Evolutionary conservation across 2,888 invertebrate genomes (phyloP), one percentile per base, ranked within the genome.

Genomic region (Myathropa florea): DNA sequence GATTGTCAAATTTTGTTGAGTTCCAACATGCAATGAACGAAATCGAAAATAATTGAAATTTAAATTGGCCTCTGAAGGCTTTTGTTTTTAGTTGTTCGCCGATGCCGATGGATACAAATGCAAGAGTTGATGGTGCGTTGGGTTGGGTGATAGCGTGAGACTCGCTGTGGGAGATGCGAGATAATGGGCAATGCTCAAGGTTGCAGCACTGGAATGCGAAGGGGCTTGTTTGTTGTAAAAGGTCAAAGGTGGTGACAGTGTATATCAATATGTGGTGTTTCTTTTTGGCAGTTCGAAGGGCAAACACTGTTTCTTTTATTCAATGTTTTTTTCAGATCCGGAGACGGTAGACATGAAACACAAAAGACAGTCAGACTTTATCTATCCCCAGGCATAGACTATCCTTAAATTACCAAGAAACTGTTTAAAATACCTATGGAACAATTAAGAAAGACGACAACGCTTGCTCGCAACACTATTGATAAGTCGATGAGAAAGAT

Each of bases 11-110:
- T 64, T 46, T 46, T 64, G 36, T 46, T 72, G 30, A 24, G 30
- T 28, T 64, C 28, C 1, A 24, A 46, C 59, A 71, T 60, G 46
- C 59, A 79, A 46, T 6, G 26, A 55, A 63, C 36, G 46, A 59
- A 65, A 24, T 64, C 28, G 23, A 36, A 46, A 14, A 28, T 24
- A 23, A 28, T 59, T 71, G 30, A 28, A 36, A 39, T 14, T 30
- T 46, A 23, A 63, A 71, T 71, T 70, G 57, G 57, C 4, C 30
- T 57, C 21, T 72, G 46, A 72, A 72, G 71, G 71, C 28, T 57
- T 18, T 23, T 24, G 23, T 57, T 10, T 24, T 24, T 57, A 1
- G 9, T 2, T 21, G 23, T 24, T 21, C 21, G 23, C 21, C 14
- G 57, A 24, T 24, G 57, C 4, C 9, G 57, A 57, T 57, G 57